Evolutionary conservation across 2,113 vertebrate genomes (phyloP).

Genomic region (Aix galericulata): DNA sequence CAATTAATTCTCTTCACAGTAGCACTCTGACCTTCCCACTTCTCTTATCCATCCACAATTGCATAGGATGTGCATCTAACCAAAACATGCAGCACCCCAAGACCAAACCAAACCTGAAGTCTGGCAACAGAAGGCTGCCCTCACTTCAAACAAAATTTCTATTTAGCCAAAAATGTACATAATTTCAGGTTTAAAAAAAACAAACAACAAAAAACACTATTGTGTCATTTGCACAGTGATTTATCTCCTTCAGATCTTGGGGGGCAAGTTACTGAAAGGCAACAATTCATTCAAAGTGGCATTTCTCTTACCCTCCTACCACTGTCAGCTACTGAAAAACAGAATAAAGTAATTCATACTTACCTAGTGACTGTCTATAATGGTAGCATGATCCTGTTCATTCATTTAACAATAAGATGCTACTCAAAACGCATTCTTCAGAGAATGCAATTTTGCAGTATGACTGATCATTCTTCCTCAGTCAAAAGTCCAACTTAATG

Average conservation of each 20-base stretch:
- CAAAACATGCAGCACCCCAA: background rate
- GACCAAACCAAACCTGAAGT: background rate
- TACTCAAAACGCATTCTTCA: constrained; percentile 24
- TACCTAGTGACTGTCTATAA: constrained; percentile 53
- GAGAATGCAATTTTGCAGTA: background rate
- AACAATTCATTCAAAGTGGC: constrained; percentile 53
- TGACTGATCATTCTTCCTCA: background rate
- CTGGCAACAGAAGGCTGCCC: background rate
- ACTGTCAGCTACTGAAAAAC: background rate
- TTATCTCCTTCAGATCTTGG: constrained; percentile 67
- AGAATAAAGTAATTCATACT: constrained; percentile 44
- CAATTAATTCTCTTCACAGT: background rate
- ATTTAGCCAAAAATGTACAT: background rate
- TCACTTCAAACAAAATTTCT: background rate
- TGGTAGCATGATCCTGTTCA: background rate
- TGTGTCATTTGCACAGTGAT: constrained; percentile 55
- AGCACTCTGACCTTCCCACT: background rate
- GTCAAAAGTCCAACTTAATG: background rate
- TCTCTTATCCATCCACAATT: background rate
- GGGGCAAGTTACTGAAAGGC: constrained; percentile 53
- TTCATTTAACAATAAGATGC: constrained; percentile 29
- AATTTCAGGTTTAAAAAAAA: background rate
- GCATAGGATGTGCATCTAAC: background rate
- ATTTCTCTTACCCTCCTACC: constrained; percentile 55
- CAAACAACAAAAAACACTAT: background rate